phyloP scores from a whole-genome alignment of 2,888 invertebrate genomes.

The Caenorhabditis parvicauda region DNA sequence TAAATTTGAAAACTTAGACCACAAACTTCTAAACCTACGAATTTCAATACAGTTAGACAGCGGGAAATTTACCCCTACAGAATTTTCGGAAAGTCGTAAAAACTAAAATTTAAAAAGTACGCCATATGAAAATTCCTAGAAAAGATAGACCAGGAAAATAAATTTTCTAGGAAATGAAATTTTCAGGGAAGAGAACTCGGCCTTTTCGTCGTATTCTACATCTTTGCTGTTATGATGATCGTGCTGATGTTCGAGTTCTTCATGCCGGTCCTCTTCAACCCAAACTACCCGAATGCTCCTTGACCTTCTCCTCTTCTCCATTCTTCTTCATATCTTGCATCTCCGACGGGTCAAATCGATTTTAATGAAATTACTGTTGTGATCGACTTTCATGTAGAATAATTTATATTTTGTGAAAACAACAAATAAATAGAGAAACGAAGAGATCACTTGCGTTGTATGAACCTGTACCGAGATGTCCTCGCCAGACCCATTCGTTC shows the following conservation, averaged over 20 bases:
- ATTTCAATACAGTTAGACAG: too few species aligned
- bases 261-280: conserved; percentile 37
- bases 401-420: too few species aligned
- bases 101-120: neutral
- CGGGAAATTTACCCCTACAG: neutral
- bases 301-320: neutral
- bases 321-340: neutral
- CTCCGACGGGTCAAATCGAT: neutral
- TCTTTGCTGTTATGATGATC: conserved; percentile 41
- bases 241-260: conserved; percentile 45
- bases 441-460: too few species aligned
- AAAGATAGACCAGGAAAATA: too few species aligned
- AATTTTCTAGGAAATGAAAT: conserved; percentile 1
- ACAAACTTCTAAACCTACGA: too few species aligned
- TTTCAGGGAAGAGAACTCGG: conserved; percentile 44
- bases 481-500: too few species aligned
- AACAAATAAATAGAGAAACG: too few species aligned
- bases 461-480: too few species aligned
- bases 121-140: neutral
- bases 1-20: too few species aligned
- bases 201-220: conserved; percentile 48
- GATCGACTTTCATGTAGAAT: too few species aligned
- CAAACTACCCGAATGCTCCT: conserved; percentile 23
- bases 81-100: neutral
- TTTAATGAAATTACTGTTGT: too few species aligned